Evolutionary conservation across 2,888 invertebrate genomes (phyloP).

Genomic region (Netelia fuscicornis): DNA sequence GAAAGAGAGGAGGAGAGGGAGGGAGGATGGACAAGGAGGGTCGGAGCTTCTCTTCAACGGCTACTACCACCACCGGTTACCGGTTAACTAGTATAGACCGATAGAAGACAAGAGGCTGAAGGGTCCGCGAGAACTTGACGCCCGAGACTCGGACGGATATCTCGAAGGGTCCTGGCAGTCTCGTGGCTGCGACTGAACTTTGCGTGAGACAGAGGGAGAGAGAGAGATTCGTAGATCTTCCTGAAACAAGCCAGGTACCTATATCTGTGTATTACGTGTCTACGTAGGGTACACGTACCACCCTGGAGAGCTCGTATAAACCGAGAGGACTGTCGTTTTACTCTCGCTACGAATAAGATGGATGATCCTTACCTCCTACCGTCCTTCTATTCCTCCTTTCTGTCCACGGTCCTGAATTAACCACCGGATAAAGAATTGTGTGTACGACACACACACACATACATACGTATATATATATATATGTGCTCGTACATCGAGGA

Average conservation of each 20-base stretch:
- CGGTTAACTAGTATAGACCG: conserved; percentile 12
- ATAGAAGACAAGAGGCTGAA: conserved; percentile 54
- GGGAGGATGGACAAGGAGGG: too few species aligned
- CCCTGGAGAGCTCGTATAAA: conserved; percentile 16
- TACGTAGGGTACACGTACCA: background rate
- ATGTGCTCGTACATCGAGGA: background rate
- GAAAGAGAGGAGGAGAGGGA: too few species aligned
- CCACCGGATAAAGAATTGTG: conserved; percentile 21
- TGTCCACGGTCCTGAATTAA: conserved; percentile 15
- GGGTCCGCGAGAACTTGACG: conserved; percentile 52
- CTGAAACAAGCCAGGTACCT: background rate
- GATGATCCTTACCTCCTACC: conserved; percentile 48
- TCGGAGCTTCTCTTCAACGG: background rate
- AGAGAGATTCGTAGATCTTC: conserved; percentile 57
- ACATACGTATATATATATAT: background rate
- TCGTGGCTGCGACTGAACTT: conserved; percentile 30
- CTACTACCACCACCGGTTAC: conserved; percentile 1
- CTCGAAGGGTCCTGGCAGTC: conserved; percentile 46
- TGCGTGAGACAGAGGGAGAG: background rate
- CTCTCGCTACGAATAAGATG: conserved; percentile 50
- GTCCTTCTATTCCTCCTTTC: conserved; percentile 35
- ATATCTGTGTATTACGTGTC: background rate
- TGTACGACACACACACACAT: background rate
- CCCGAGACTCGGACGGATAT: conserved; percentile 44
- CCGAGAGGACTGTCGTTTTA: conserved; percentile 53